phyloP scores from a whole-genome alignment of 2,888 invertebrate genomes.

The Eudasyphora cyanicolor region DNA sequence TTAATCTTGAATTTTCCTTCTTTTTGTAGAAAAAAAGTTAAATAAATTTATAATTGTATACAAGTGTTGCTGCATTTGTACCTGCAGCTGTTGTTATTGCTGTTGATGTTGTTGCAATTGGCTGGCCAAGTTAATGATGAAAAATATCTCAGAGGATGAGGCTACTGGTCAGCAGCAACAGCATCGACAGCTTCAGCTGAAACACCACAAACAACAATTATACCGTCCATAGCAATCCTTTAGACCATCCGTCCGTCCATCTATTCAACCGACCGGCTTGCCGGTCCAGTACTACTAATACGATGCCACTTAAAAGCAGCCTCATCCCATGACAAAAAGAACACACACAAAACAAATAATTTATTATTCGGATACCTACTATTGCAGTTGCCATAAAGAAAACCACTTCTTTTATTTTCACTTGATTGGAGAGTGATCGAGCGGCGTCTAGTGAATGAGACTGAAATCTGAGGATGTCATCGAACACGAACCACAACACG shows the following conservation, averaged over 20 bases:
- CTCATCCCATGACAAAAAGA: background rate
- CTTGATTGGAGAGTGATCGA: constrained; percentile 10
- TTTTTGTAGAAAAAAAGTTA: background rate
- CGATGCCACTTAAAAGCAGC: background rate
- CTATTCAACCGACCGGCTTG: background rate
- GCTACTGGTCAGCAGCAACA: constrained; percentile 51
- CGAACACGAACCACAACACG: background rate
- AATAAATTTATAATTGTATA: constrained; percentile 36
- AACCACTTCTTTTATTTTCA: constrained; percentile 8
- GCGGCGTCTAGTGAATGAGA: background rate
- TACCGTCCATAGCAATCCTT: constrained; percentile 12
- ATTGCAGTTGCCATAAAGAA: constrained; percentile 16
- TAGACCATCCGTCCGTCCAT: background rate
- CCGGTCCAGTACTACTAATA: background rate
- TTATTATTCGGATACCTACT: constrained; percentile 47
- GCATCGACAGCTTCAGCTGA: constrained; percentile 9
- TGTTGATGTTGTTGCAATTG: background rate
- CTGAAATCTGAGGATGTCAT: background rate
- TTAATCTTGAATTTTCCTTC: constrained; percentile 43
- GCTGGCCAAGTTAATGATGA: constrained; percentile 43
- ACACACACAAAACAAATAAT: constrained; percentile 38
- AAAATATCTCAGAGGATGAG: constrained; percentile 39
- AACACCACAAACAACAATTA: constrained; percentile 37
- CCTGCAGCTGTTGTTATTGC: background rate
- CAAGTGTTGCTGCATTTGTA: constrained; percentile 29